Conservation (phyloP, 1,140 invertebrate genomes). For the Heliconius hewitsoni region DNA sequence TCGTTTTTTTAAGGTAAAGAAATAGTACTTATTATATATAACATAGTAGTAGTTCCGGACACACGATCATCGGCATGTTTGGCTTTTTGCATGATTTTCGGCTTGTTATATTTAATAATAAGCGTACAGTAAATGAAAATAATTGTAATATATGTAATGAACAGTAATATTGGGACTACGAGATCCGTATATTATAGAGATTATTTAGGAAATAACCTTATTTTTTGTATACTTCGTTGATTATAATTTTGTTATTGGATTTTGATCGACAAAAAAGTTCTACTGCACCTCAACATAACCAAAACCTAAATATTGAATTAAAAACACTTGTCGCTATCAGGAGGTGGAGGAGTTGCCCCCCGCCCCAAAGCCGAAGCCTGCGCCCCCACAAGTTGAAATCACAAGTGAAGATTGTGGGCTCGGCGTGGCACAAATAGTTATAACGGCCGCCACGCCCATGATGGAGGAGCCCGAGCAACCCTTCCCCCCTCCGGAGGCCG, state of each 20-base stretch:
- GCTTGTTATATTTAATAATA: conserved; percentile 7
- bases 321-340: conserved; percentile 41
- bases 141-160: background rate
- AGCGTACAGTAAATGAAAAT: background rate
- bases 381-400: conserved; percentile 64
- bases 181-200: background rate
- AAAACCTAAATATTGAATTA: background rate
- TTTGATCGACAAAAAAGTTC: background rate
- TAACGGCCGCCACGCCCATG: conserved; percentile 94
- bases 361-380: conserved; percentile 58
- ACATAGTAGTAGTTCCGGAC: background rate
- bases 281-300: background rate
- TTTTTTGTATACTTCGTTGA: background rate
- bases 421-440: conserved; percentile 92
- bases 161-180: background rate
- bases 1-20: background rate
- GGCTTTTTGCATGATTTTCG: conserved; percentile 35
- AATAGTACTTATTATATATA: background rate
- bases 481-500: conserved; percentile 82
- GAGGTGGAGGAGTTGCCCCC: conserved; percentile 56
- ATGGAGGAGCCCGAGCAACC: conserved; percentile 88
- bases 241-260: background rate
- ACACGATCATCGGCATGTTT: conserved; percentile 42
- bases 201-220: background rate
- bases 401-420: conserved; percentile 79